Percentiles rank a stretch among this genome's conserved stretches.
phyloP scores from a whole-genome alignment of 1,140 invertebrate genomes.

The Neotoxoptera formosana region DNA sequence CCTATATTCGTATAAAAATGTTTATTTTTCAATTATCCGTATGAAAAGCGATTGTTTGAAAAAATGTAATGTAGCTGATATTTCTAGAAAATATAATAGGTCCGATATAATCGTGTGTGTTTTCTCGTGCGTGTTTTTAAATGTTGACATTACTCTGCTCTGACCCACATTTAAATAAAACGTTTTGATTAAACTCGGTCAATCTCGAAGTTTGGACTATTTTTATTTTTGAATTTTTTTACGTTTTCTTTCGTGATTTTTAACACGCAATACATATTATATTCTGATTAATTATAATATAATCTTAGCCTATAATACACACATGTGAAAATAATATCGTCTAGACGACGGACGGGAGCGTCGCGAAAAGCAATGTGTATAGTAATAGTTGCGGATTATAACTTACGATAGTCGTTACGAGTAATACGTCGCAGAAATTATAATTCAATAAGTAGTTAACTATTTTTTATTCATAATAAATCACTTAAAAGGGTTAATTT shows the following conservation, averaged over 20 bases:
- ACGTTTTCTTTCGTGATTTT: not conserved
- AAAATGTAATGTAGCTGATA: not conserved
- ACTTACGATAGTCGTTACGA: no score
- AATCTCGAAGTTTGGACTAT: not conserved
- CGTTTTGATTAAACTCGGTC: not conserved
- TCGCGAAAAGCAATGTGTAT: not conserved
- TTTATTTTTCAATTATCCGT: not conserved
- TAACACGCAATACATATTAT: no score
- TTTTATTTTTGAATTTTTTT: not conserved
- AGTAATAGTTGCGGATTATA: no score
- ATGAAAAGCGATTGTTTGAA: not conserved
- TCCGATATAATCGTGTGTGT: not conserved
- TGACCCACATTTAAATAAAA: not conserved
- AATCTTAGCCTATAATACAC: not conserved
- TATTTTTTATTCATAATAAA: not conserved
- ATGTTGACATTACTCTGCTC: not conserved
- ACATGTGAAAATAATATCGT: not conserved
- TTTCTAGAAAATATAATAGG: not conserved
- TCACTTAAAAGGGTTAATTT: not conserved
- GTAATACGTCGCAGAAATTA: no score
- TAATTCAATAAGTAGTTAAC: no score
- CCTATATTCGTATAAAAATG: no score
- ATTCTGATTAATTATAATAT: not conserved
- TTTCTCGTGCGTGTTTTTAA: not conserved
- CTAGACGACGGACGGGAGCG: not conserved